phyloP scores from a whole-genome alignment of 1,140 invertebrate genomes.

The Bombus waltoni region DNA sequence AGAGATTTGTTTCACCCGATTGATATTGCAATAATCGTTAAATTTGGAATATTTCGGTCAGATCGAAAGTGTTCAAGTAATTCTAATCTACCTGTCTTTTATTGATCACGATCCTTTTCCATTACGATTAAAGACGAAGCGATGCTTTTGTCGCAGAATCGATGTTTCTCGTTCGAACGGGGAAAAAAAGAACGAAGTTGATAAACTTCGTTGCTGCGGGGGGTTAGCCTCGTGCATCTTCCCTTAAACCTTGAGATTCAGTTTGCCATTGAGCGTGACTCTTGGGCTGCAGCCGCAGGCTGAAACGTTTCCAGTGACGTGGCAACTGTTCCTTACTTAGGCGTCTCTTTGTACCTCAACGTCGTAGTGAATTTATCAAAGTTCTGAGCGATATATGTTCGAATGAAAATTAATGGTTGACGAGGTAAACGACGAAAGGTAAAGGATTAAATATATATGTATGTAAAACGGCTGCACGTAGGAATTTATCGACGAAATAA shows the following conservation, averaged over 20 bases:
- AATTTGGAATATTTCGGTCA: too few species aligned
- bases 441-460: too few species aligned
- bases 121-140: background rate
- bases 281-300: background rate
- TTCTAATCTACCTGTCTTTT: too few species aligned
- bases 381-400: background rate
- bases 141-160: background rate
- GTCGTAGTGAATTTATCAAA: background rate
- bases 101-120: too few species aligned
- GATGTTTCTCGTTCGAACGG: slow-evolving; percentile 5
- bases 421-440: too few species aligned
- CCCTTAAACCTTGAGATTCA: slow-evolving; percentile 38
- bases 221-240: background rate
- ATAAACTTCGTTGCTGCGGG: slow-evolving; percentile 39
- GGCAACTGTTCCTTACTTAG: slow-evolving; percentile 10
- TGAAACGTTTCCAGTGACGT: background rate
- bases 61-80: too few species aligned
- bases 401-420: background rate
- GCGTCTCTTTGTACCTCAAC: too few species aligned
- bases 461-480: background rate
- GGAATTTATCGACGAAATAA: background rate
- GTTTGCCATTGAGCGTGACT: slow-evolving; percentile 38
- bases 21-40: too few species aligned
- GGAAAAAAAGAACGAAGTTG: slow-evolving; percentile 43
- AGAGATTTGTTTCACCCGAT: too few species aligned